Evolutionary conservation across 92 coral and sea anemone species (phyloP).

Genomic region (Montipora capitata): DNA sequence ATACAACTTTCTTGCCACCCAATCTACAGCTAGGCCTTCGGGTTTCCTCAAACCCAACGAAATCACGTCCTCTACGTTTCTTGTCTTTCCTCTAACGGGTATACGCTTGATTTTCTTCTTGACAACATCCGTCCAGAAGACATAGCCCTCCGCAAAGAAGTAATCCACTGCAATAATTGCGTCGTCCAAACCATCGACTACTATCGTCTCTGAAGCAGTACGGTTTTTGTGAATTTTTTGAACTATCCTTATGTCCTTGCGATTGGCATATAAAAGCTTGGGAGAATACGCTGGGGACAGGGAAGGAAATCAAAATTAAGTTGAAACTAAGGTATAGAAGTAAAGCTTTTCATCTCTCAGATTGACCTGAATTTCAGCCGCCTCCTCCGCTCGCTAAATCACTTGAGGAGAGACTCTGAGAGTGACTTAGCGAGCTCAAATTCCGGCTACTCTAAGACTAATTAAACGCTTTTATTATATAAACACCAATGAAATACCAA

Average conservation of each 20-base stretch:
- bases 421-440: no score
- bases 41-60: constrained; percentile 85
- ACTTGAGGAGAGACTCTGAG: no score
- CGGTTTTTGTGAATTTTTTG: constrained; percentile 59
- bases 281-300: constrained; percentile 80
- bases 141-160: constrained; percentile 70
- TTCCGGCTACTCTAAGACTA: no score
- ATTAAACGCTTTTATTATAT: no score
- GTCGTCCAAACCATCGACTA: constrained; percentile 81
- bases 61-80: constrained; percentile 74
- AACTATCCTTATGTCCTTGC: constrained; percentile 85
- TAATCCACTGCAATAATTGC: constrained; percentile 88
- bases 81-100: constrained; percentile 54
- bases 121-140: constrained; percentile 97
- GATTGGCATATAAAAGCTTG: constrained; percentile 90
- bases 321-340: neutral
- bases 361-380: neutral
- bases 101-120: constrained; percentile 89
- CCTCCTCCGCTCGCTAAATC: no score
- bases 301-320: no score
- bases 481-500: no score
- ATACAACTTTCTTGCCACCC: constrained; percentile 88
- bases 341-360: no score
- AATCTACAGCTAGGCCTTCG: constrained; percentile 98
- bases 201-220: constrained; percentile 70